Evolutionary conservation across 1,140 invertebrate species (phyloP).

Genomic region (Solen grandis): DNA sequence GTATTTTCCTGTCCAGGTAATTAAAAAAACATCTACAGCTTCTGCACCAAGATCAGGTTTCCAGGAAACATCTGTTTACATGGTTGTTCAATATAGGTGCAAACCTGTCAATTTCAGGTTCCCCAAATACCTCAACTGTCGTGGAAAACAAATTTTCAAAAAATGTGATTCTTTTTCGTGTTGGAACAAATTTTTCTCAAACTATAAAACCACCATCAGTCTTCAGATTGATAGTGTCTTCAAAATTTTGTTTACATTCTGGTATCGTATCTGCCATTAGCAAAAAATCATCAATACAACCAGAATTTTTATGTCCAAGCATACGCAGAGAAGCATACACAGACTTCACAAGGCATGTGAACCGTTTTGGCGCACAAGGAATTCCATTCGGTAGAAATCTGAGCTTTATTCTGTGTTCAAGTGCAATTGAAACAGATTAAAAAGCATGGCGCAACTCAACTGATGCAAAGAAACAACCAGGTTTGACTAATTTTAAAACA

Average conservation of each 20-base stretch:
- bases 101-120: slow-evolving; percentile 55
- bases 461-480: slow-evolving; percentile 55
- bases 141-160: slow-evolving; percentile 47
- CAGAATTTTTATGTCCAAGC: slow-evolving; percentile 25
- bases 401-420: slow-evolving; percentile 37
- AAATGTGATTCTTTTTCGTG: slow-evolving; percentile 34
- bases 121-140: not conserved
- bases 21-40: slow-evolving; percentile 53
- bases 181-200: slow-evolving; percentile 30
- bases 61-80: slow-evolving; percentile 45
- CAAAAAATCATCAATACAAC: slow-evolving; percentile 54
- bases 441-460: slow-evolving; percentile 57
- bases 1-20: slow-evolving; percentile 28
- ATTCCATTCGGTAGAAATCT: slow-evolving; percentile 46
- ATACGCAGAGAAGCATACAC: slow-evolving; percentile 51
- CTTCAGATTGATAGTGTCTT: slow-evolving; percentile 28
- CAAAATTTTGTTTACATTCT: slow-evolving; percentile 50
- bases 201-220: slow-evolving; percentile 48
- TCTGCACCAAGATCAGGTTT: slow-evolving; percentile 47
- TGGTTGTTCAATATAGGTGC: slow-evolving; percentile 51
- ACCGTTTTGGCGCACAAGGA: slow-evolving; percentile 33
- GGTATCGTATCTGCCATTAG: slow-evolving; percentile 24
- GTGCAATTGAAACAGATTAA: slow-evolving; percentile 33
- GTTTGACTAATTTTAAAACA: slow-evolving; percentile 33
- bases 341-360: slow-evolving; percentile 57